A percentile compares a stretch with the other conserved stretches of the same genome.
These are phyloP conservation scores for Molorchus minor DNA, from an alignment of 2,888 invertebrate species.

Conservation along the genomic window DNA sequence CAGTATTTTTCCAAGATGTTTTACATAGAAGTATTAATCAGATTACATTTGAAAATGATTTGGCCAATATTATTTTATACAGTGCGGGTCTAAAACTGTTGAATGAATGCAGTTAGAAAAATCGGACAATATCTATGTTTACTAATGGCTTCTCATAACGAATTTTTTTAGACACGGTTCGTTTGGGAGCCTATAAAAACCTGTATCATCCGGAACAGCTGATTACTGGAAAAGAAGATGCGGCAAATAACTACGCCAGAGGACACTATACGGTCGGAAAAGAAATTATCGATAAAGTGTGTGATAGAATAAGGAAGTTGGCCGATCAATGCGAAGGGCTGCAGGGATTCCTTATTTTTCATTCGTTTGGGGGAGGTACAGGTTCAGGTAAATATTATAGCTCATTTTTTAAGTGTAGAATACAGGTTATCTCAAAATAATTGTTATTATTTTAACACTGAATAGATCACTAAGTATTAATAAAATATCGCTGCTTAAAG, in stretches of 20 bases:
- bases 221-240: slow-evolving; percentile 84
- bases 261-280: slow-evolving; percentile 84
- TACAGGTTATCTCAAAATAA: too few species aligned
- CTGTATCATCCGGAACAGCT: slow-evolving; percentile 78
- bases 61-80: too few species aligned
- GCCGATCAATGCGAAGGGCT: slow-evolving; percentile 79
- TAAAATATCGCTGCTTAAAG: too few species aligned
- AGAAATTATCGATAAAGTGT: slow-evolving; percentile 74
- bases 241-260: slow-evolving; percentile 86
- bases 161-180: slow-evolving; percentile 64
- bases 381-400: slow-evolving; percentile 65
- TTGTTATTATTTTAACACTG: too few species aligned
- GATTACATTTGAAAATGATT: too few species aligned
- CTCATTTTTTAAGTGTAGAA: not conserved
- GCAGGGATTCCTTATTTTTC: slow-evolving; percentile 84
- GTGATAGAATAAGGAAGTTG: slow-evolving; percentile 69
- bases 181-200: slow-evolving; percentile 67
- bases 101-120: too few species aligned
- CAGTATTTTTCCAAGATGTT: too few species aligned
- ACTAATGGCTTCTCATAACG: too few species aligned
- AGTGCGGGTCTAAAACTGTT: too few species aligned
- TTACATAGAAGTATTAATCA: too few species aligned
- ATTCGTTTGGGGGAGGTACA: slow-evolving; percentile 82
- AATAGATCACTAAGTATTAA: too few species aligned
- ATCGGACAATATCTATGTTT: too few species aligned